Base-by-base conservation (phyloP, 2,888 invertebrate genomes). In the Laspeyria flexula region DNA sequence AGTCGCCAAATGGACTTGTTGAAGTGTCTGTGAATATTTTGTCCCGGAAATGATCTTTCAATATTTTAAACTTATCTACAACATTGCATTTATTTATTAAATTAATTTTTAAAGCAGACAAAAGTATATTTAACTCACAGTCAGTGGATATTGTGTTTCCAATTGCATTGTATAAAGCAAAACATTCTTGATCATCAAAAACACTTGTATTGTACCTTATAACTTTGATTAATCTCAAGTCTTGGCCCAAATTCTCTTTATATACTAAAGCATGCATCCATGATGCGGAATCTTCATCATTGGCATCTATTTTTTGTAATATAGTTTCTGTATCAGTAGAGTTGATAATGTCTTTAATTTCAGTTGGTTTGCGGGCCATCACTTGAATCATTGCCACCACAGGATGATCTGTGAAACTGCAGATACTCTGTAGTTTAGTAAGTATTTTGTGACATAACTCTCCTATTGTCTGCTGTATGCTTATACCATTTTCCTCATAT, bases 381-480 rank as follows among this genome's bases (percentile, higher is more conserved):
- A 83, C 81, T 65, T 81, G 63, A 7, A 90, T 61, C 90, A 91
- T 90, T 31, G 53, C 64, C 1, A 85, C 60, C 9, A 91, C 64
- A 5, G 84, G 77, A 57, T 91, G 90, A 30, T 88, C 86, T 33
- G 72, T 55, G 1, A 83, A 18, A 56, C 52, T 59, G 10, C 51
- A 48, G 12, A 84, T 65, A 39, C 55, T 69, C 9, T 71, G 38
- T 15, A 91, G 60, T 45, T 71, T 74, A 15, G 57, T 65, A 9
- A 67, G 74, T 2, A 89, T 72, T 60, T 80, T 82, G 59, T 85
- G 78, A 64, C 85, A 84, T 1, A 86, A 54, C 56, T 90, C 88
- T 11, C 91, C 90, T 59, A 90, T 79, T 33, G 55, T 70, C 61
- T 85, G 81, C 54, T 92, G 92, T 81, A 88, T 80, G 49, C 63